Percentiles rank a stretch among this genome's conserved stretches.
These are phyloP conservation scores for Megaustenia siamemsis DNA, from an alignment of 2,888 invertebrate species.

Conservation along the genomic window DNA sequence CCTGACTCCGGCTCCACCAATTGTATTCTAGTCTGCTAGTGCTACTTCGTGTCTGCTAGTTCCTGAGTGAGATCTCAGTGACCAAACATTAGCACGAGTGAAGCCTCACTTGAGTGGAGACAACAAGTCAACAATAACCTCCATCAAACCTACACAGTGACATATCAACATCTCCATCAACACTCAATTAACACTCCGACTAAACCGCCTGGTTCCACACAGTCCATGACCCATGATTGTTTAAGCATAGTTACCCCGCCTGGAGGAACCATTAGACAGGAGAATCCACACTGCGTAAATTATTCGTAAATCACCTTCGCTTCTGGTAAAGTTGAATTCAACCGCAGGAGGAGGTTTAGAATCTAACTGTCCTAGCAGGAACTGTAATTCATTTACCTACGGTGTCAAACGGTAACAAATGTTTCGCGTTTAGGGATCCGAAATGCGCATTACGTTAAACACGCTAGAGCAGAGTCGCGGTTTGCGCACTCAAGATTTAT, in stretches of 20 bases:
- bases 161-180: background rate
- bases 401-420: slow-evolving; percentile 13
- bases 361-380: background rate
- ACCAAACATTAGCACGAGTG: background rate
- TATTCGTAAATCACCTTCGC: slow-evolving; percentile 10
- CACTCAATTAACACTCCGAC: background rate
- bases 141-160: background rate
- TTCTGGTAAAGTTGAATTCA: background rate
- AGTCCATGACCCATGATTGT: background rate
- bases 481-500: too few relatives aligned
- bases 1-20: too few relatives aligned
- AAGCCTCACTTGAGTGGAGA: background rate
- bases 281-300: slow-evolving; percentile 7
- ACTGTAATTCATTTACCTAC: slow-evolving; percentile 37
- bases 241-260: background rate
- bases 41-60: too few relatives aligned
- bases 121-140: background rate
- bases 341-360: background rate
- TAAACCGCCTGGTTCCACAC: background rate
- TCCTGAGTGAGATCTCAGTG: too few relatives aligned
- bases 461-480: background rate
- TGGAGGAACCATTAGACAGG: background rate
- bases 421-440: slow-evolving; percentile 3
- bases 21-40: too few relatives aligned
- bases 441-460: slow-evolving; percentile 15